Evolutionary conservation across 2,113 vertebrate genomes (phyloP).

Genomic region (Phalacrocorax pelagicus): DNA sequence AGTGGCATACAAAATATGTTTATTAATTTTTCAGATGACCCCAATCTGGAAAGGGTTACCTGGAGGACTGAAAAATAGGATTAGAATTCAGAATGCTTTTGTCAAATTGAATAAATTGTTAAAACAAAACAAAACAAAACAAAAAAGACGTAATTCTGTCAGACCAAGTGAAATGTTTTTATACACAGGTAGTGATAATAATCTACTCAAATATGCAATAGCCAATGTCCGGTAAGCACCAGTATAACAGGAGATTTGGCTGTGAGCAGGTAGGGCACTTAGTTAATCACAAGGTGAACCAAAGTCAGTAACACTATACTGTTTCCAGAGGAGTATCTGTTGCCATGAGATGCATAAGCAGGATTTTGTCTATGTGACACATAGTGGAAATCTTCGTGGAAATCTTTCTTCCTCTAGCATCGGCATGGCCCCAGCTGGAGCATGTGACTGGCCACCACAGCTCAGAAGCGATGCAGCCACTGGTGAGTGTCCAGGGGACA

Average conservation of each 20-base stretch:
- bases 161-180: background rate
- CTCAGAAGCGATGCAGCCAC: background rate
- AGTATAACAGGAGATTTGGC: background rate
- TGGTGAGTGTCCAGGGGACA: background rate
- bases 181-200: background rate
- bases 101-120: background rate
- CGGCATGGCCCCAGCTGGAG: slow-evolving; percentile 1
- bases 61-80: background rate
- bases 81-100: background rate
- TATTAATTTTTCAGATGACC: slow-evolving; percentile 9
- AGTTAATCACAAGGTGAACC: background rate
- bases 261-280: background rate
- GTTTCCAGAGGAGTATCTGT: background rate
- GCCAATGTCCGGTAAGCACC: background rate
- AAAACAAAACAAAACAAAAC: background rate
- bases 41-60: background rate
- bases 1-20: background rate
- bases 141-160: background rate
- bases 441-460: rapidly evolving
- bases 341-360: background rate
- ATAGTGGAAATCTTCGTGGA: background rate
- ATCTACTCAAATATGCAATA: background rate
- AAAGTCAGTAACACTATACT: background rate
- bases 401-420: background rate
- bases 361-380: background rate